Conservation (phyloP, 2,797 vertebrate genomes). For the Nasua narica region DNA sequence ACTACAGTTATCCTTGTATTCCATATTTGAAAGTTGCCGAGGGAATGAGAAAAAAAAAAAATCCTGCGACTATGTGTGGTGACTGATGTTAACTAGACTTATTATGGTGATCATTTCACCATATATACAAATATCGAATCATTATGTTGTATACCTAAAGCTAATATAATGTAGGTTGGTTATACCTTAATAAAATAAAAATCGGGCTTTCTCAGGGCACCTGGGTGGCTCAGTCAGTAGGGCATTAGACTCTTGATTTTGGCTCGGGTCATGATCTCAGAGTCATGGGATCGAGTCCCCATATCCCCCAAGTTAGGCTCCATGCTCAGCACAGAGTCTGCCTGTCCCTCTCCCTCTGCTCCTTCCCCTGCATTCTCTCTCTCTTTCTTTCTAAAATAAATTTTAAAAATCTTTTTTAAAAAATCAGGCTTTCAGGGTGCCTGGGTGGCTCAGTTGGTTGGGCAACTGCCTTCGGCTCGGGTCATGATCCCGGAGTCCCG, state of each 20-base stretch:
- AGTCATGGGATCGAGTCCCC: neutral
- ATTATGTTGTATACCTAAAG: neutral
- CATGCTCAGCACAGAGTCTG: neutral
- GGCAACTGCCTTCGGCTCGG: no score
- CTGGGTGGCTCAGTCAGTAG: neutral
- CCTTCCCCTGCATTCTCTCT: neutral
- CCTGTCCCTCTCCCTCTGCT: neutral
- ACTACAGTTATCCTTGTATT: neutral
- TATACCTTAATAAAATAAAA: neutral
- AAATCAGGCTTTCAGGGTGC: neutral
- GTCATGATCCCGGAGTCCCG: no score
- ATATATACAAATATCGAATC: neutral
- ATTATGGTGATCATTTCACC: neutral
- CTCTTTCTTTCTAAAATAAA: neutral
- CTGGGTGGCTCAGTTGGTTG: no score
- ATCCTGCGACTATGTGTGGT: neutral
- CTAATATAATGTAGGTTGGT: neutral
- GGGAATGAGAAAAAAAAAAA: neutral
- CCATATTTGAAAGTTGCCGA: neutral
- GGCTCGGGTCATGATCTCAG: neutral
- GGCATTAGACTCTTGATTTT: neutral
- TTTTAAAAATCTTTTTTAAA: neutral
- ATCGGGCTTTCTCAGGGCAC: neutral
- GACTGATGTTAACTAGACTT: neutral
- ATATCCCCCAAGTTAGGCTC: neutral